Evolutionary conservation across 2,888 invertebrate species (phyloP), one percentile per base, ranked within the genome.

Genomic region (Podotricha telesiphe): DNA sequence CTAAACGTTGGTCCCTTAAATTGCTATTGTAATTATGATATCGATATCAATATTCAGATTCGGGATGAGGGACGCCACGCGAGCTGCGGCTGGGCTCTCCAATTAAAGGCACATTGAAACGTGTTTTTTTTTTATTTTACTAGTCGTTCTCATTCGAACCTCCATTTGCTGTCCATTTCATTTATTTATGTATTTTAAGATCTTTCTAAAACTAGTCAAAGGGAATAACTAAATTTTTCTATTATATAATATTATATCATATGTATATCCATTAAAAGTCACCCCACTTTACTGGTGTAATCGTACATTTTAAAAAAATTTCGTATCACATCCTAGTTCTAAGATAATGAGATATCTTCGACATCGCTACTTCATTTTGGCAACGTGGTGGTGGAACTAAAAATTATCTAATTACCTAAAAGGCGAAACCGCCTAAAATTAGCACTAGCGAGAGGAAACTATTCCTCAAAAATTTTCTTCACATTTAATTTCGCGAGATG

Each of bases 1-100:
- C 91, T 91, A 93, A 92, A 92, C 87, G 84, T 93, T 92, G 92
- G 92, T 93, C 93, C 93, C 93, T 90, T 91, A 87, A 85, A 87
- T 92, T 91, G 87, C 90, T 91, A 92, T 92, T 90, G 91, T 88
- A 86, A 83, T 82, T 80, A 79, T 85, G 83, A 85, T 79, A 81
- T 83, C 78, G 47, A 80, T 79, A 80, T 79, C 80, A 79, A 79
- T 80, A 79, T 78, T 76, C 61, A 61, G 79, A 78, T 78, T 56
- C 68, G 81, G 84, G 84, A 81, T 82, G 76, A 77, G 77, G 76
- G 87, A 85, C 89, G 87, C 87, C 88, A 88, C 90, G 89, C 87
- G 86, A 79, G 73, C 77, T 76, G 83, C 86, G 83, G 85, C 84
- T 82, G 85, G 88, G 86, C 82, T 91, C 86, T 88, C 89, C 88